Evolutionary conservation across 1,140 invertebrate species (phyloP), one percentile per base, ranked within the genome.

Genomic region (Agrypnia vestita): DNA sequence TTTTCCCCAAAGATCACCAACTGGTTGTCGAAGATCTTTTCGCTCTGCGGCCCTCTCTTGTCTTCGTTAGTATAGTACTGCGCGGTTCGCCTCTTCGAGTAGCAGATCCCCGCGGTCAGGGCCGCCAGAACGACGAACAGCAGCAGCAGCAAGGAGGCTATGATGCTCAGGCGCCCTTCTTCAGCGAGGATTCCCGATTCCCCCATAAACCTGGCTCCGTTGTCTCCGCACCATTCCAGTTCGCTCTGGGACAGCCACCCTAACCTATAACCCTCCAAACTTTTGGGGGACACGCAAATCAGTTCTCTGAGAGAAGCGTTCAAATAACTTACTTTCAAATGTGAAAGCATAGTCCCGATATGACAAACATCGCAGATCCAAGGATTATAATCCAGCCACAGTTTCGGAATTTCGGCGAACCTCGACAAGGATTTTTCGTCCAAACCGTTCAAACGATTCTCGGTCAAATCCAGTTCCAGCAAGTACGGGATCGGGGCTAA

Each of bases 1-100:
- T 87, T 88, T 35, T 82, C 84, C 46, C 84, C 84, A 76, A 87
- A 87, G 56, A 87, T 84, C 12, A 84, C 85, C 4, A 79, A 21
- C 56, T 79, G 87, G 79, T 89, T 90, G 6, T 91, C 90, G 67
- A 90, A 89, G 55, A 90, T 89, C 15, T 88, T 88, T 77, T 91
- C 91, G 0, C 85, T 85, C 78, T 88, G 86, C 12, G 84, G 51
- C 53, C 88, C 85, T 12, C 91, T 85, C 82, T 93, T 92, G 81
- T 93, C 93, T 85, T 94, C 94, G 84, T 94, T 91, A 0, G 94
- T 94, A 85, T 95, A 94, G 84, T 95, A 95, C 47, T 91, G 91
- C 10, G 93, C 93, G 0, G 93, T 91, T 80, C 94, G 92, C 15
- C 92, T 89, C 53, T 90, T 87, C 25, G 92, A 92, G 84, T 91